Evolutionary conservation across 2,888 invertebrate genomes (phyloP), one percentile per base, ranked within the genome.

Genomic region (Drosophila bunnanda): DNA sequence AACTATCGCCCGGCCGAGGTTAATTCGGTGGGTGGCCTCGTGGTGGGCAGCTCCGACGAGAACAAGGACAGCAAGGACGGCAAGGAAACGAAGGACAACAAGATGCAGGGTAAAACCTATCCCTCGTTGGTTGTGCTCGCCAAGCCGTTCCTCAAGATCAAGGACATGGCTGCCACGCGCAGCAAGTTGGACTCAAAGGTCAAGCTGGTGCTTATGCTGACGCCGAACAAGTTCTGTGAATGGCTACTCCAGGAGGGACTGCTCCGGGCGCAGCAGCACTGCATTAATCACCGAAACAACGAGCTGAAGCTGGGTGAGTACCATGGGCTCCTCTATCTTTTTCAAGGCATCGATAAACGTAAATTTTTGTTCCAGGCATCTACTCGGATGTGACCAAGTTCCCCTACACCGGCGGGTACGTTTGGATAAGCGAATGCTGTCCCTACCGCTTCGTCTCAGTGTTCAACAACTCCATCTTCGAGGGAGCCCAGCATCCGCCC

Each of bases 401-500:
- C 91, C 97, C 97, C 0, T 96, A 95, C 91, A 97, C 97, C 0
- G 97, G 97, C 0, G 97, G 97, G 38, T 97, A 97, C 89, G 97
- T 97, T 1, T 97, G 97, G 97, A 96, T 97, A 78, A 96, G 96
- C 0, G 96, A 96, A 75, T 97, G 97, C 90, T 97, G 97, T 82
- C 96, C 96, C 0, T 96, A 96, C 10, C 94, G 96, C 52, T 97
- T 96, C 90, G 96, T 97, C 6, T 97, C 97, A 0, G 97, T 97
- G 0, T 97, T 97, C 92, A 95, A 95, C 76, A 96, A 97, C 32
- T 97, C 97, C 0, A 94, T 98, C 58, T 98, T 97, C 89, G 97
- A 97, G 92, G 96, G 96, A 0, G 96, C 97, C 2, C 95, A 96
- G 0, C 96, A 97, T 92, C 96, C 96, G 0, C 97, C 98, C 0